Evolutionary conservation across 2,888 invertebrate species (phyloP).

Genomic region (Glyphotaelius pellucidus): DNA sequence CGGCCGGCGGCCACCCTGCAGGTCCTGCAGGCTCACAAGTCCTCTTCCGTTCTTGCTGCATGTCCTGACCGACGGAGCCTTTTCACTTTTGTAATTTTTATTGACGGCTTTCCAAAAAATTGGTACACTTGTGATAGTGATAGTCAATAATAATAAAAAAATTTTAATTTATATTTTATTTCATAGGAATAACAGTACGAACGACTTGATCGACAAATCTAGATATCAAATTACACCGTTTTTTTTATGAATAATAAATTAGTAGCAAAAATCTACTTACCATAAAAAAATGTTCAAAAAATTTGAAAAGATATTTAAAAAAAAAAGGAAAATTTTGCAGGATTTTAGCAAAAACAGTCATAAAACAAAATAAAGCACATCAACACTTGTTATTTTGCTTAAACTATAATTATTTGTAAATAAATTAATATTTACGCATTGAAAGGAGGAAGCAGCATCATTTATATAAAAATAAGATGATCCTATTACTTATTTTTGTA

Average conservation of each 20-base stretch:
- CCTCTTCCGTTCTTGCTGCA: too few species aligned
- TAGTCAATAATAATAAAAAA: not conserved
- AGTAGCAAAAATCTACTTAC: not conserved
- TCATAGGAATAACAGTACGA: not conserved
- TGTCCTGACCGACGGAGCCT: too few species aligned
- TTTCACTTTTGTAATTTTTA: too few species aligned
- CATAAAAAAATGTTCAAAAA: too few species aligned
- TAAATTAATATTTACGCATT: not conserved
- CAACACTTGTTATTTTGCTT: not conserved
- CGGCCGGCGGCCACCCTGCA: too few species aligned
- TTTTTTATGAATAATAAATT: not conserved
- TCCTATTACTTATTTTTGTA: not conserved
- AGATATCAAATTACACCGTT: not conserved
- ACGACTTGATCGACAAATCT: not conserved
- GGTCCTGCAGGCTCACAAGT: too few species aligned
- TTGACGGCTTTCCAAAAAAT: too few species aligned
- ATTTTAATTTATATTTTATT: not conserved
- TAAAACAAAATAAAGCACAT: too few species aligned
- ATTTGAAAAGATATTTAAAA: not conserved
- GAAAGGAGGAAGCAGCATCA: not conserved
- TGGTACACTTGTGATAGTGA: too few species aligned
- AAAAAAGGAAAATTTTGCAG: not conserved
- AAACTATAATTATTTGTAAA: too few species aligned
- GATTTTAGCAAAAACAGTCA: not conserved
- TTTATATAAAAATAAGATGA: not conserved